These are phyloP conservation scores for Emydocephalus ijimae DNA, from an alignment of 2,113 vertebrate genomes.

Conservation along the genomic window DNA sequence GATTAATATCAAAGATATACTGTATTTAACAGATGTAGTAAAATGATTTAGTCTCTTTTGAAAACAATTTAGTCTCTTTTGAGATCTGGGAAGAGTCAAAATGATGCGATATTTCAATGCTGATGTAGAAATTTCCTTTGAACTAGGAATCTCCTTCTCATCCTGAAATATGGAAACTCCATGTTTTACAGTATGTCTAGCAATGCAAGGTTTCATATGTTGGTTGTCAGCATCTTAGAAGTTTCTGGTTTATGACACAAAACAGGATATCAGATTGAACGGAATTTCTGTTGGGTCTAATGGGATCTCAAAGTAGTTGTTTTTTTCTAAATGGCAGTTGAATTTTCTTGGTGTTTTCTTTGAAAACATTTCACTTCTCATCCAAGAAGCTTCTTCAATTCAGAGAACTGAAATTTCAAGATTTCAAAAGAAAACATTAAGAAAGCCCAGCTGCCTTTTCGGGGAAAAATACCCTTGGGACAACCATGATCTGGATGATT, in stretches of 20 bases:
- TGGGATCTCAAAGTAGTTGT: not conserved
- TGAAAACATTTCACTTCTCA: not conserved
- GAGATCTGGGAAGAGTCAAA: not conserved
- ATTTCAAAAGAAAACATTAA: not conserved
- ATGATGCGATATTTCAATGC: not conserved
- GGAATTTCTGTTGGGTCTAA: not conserved
- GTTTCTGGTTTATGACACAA: not conserved
- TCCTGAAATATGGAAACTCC: not conserved
- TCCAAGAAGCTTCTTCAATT: not conserved
- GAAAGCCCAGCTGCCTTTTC: not conserved
- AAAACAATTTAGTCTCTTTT: not conserved
- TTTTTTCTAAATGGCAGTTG: not conserved
- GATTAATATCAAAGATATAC: not conserved
- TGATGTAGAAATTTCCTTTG: not conserved
- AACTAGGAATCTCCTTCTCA: not conserved
- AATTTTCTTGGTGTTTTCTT: not conserved
- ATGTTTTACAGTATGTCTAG: not conserved
- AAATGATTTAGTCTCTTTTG: not conserved
- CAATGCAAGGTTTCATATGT: not conserved
- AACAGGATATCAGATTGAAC: not conserved
- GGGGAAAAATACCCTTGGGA: not conserved
- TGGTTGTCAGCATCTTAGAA: not conserved
- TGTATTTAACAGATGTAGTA: not conserved
- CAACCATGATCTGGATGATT: not conserved
- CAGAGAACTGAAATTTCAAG: not conserved